These are phyloP conservation scores for Dione juno DNA, from an alignment of 2,888 invertebrate genomes.

Conservation along the genomic window DNA sequence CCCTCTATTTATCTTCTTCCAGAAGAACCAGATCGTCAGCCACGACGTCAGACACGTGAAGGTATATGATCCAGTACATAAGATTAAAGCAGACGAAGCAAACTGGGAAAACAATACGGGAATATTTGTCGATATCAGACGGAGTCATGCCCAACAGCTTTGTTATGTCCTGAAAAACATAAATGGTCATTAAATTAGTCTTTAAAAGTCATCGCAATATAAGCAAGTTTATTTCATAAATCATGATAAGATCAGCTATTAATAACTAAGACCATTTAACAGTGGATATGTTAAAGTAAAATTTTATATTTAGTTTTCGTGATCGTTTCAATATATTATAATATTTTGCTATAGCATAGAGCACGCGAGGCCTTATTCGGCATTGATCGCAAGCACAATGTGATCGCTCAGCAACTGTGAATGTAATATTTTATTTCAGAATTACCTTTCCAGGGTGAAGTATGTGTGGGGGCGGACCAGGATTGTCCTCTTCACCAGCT, in stretches of 20 bases:
- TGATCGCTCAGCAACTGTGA: constrained; percentile 18
- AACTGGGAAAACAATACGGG: constrained; percentile 98
- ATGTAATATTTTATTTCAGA: background rate
- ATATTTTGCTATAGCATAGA: constrained; percentile 21
- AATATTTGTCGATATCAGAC: constrained; percentile 99
- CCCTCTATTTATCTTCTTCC: constrained; percentile 85
- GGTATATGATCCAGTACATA: constrained; percentile 98
- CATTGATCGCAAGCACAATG: constrained; percentile 34
- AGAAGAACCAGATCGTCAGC: constrained; percentile 95
- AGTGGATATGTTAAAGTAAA: constrained; percentile 16
- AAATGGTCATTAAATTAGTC: background rate
- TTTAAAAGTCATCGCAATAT: background rate
- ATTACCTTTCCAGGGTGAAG: constrained; percentile 92
- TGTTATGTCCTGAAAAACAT: constrained; percentile 88
- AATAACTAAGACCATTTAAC: constrained; percentile 28
- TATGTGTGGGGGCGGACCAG: constrained; percentile 88
- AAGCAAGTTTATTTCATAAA: constrained; percentile 23
- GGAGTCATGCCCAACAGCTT: constrained; percentile 96
- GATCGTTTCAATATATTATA: constrained; percentile 26
- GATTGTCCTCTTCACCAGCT: constrained; percentile 84
- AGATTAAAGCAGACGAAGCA: constrained; percentile 99
- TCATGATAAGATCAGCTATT: constrained; percentile 35
- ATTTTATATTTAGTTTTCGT: constrained; percentile 20
- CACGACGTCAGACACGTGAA: constrained; percentile 97
- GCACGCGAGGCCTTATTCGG: constrained; percentile 38